Percentiles rank a stretch among this genome's conserved stretches.
These are phyloP conservation scores for Anniella stebbinsi DNA, from an alignment of 2,797 vertebrate species.

Conservation along the genomic window DNA sequence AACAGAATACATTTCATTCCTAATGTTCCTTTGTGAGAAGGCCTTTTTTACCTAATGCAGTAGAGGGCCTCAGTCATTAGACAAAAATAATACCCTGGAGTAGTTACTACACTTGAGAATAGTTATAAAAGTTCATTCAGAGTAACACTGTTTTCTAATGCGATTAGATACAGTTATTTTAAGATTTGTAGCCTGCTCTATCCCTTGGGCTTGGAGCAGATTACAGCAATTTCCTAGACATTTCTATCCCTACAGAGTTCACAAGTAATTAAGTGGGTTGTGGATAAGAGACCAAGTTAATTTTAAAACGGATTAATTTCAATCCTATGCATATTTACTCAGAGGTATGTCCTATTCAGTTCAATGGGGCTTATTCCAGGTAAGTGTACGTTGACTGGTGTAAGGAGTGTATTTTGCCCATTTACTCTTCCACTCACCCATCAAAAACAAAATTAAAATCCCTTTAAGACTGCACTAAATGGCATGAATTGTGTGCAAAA, in stretches of 20 bases:
- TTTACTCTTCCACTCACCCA: background rate
- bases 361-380: background rate
- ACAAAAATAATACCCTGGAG: background rate
- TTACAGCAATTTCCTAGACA: background rate
- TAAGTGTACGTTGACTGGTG: background rate
- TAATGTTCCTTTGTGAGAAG: no score
- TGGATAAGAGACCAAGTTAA: no score
- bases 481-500: background rate
- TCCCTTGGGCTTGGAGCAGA: no score
- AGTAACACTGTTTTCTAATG: background rate
- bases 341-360: background rate
- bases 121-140: background rate
- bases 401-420: background rate
- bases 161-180: background rate
- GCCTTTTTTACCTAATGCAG: background rate
- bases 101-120: background rate
- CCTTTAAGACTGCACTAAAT: no score
- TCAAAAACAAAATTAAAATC: background rate
- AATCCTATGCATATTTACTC: background rate
- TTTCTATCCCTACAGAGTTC: background rate
- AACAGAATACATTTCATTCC: background rate
- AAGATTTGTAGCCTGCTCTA: no score
- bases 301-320: no score
- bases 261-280: background rate
- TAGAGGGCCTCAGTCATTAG: background rate